These are phyloP conservation scores for Chironex yamaguchii DNA, from an alignment of 30 jellyfish, hydroid and myxozoan genomes.

Conservation along the genomic window DNA sequence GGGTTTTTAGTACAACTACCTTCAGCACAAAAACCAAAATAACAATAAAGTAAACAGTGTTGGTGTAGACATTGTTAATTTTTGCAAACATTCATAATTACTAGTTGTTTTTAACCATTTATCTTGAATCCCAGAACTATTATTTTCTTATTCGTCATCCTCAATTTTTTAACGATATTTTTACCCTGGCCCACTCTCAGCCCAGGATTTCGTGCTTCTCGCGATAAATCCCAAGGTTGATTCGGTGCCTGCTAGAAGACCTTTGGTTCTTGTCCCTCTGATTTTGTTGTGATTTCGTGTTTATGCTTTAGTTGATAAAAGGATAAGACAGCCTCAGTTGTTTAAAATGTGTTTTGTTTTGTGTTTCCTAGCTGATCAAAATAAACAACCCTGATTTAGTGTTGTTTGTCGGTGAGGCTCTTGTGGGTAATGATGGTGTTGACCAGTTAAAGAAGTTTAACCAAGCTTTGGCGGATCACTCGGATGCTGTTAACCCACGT, in stretches of 20 bases:
- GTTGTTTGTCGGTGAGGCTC: constrained; percentile 98
- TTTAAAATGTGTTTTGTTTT: no score
- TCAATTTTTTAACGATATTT: background rate
- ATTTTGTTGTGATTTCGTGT: no score
- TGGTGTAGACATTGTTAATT: no score
- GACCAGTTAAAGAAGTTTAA: constrained; percentile 93
- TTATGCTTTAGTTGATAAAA: no score
- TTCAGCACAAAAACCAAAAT: no score
- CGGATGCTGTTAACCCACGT: constrained; percentile 95
- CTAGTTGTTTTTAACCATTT: background rate
- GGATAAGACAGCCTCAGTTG: no score
- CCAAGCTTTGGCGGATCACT: constrained; percentile 97
- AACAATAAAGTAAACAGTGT: background rate
- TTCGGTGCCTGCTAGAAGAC: no score
- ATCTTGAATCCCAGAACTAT: background rate
- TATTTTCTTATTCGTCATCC: background rate
- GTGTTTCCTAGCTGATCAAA: constrained; percentile 95
- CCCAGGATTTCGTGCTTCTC: no score
- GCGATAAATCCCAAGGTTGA: no score
- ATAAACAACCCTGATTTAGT: constrained; percentile 94
- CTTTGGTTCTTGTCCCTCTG: no score
- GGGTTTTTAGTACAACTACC: no score
- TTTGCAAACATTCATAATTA: background rate
- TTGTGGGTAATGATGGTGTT: constrained; percentile 99
- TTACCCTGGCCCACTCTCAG: no score